Conservation (phyloP, 2,797 vertebrate species). For the Myiotriccus ornatus region DNA sequence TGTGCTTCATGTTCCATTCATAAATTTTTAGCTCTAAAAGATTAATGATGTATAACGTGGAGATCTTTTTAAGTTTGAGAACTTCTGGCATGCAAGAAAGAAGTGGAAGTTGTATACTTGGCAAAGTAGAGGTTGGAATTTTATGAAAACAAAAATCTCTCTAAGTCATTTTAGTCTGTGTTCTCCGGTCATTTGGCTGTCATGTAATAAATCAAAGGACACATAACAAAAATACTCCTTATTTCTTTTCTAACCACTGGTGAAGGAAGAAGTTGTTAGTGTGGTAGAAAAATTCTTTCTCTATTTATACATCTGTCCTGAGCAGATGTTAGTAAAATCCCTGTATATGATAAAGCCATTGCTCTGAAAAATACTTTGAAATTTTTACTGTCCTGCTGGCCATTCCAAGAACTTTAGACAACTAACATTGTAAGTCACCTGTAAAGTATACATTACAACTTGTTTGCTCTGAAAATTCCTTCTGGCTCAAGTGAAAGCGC, state of each 20-base stretch:
- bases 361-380: background rate
- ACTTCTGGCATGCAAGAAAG: background rate
- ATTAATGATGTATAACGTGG: background rate
- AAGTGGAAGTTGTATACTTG: background rate
- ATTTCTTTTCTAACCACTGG: background rate
- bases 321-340: background rate
- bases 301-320: background rate
- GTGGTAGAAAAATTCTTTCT: background rate
- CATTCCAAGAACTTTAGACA: background rate
- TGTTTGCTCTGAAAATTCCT: conserved; percentile 49
- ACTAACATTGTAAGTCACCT: background rate
- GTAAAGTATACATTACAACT: background rate
- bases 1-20: background rate
- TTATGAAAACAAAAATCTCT: background rate
- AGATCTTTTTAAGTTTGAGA: background rate
- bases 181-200: background rate
- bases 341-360: background rate
- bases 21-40: background rate
- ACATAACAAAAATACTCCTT: background rate
- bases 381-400: background rate
- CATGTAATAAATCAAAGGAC: background rate
- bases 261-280: background rate
- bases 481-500: conserved; percentile 40
- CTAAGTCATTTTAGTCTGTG: background rate
- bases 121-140: background rate